Evolutionary conservation across 2,888 invertebrate genomes (phyloP).

Genomic region (Argyra leucocephala): DNA sequence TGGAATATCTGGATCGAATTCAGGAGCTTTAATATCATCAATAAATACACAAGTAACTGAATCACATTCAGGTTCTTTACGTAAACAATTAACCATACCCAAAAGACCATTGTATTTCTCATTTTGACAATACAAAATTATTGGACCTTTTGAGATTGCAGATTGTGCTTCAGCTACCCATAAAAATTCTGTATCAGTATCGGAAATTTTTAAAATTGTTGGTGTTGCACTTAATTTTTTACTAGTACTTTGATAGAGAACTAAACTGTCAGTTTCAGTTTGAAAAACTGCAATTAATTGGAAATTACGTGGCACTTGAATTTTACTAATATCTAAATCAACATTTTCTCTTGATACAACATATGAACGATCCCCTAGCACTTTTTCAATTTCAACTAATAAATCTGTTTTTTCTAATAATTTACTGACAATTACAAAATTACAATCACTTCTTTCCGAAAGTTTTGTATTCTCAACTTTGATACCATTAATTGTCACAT

Average conservation of each 20-base stretch:
- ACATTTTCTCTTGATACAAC: conserved; percentile 52
- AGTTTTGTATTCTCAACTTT: conserved; percentile 55
- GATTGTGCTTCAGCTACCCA: conserved; percentile 37
- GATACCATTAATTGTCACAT: conserved; percentile 42
- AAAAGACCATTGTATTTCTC: conserved; percentile 67
- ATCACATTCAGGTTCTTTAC: conserved; percentile 67
- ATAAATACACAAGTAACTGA: conserved; percentile 55
- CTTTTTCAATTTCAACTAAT: conserved; percentile 44
- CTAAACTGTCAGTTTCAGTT: conserved; percentile 31
- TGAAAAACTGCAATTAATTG: conserved; percentile 32
- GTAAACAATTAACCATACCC: conserved; percentile 81
- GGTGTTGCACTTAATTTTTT: conserved; percentile 27
- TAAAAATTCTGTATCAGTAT: conserved; percentile 29
- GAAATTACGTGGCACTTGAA: conserved; percentile 30
- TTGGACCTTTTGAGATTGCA: conserved; percentile 29
- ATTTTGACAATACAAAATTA: conserved; percentile 58
- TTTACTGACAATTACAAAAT: conserved; percentile 34
- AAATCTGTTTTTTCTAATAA: conserved; percentile 29
- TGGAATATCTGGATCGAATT: conserved; percentile 54
- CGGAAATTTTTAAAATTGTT: conserved; percentile 30
- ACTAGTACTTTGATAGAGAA: conserved; percentile 33
- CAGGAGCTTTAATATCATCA: conserved; percentile 53
- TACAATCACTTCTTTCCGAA: conserved; percentile 34
- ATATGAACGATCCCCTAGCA: conserved; percentile 52
- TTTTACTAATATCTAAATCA: conserved; percentile 43